Percentiles rank a stretch among this genome's conserved stretches.
Evolutionary conservation across 2,797 vertebrate genomes (phyloP).

Genomic region (Liasis olivaceus): DNA sequence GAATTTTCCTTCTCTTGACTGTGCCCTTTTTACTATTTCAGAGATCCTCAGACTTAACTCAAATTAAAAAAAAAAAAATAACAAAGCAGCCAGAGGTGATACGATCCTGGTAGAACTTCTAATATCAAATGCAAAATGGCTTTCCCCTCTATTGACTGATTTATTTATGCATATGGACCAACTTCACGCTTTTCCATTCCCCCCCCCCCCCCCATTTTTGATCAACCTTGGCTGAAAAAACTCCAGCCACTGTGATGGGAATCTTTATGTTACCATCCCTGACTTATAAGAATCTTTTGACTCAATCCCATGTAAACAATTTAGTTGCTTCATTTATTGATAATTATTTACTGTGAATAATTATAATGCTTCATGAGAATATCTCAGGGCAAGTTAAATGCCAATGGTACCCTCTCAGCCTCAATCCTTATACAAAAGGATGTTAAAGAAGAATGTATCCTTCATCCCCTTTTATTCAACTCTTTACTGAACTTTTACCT

Average conservation of each 20-base stretch:
- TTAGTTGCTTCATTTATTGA: neutral
- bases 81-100: neutral
- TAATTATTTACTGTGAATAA: neutral
- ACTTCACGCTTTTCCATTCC: neutral
- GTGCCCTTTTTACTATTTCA: neutral
- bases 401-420: neutral
- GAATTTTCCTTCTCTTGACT: neutral
- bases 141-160: neutral
- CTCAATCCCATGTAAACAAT: neutral
- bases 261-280: neutral
- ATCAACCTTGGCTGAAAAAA: neutral
- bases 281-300: neutral
- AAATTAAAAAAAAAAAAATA: neutral
- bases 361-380: neutral
- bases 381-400: neutral
- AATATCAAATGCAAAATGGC: neutral
- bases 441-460: neutral
- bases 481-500: neutral
- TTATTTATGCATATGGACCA: neutral
- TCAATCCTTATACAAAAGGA: neutral
- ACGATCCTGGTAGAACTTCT: neutral
- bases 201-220: neutral
- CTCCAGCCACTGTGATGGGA: neutral
- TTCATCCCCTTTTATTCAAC: neutral
- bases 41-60: neutral